These are phyloP conservation scores for Tachycineta bicolor DNA, from an alignment of 2,113 vertebrate species.

Conservation along the genomic window DNA sequence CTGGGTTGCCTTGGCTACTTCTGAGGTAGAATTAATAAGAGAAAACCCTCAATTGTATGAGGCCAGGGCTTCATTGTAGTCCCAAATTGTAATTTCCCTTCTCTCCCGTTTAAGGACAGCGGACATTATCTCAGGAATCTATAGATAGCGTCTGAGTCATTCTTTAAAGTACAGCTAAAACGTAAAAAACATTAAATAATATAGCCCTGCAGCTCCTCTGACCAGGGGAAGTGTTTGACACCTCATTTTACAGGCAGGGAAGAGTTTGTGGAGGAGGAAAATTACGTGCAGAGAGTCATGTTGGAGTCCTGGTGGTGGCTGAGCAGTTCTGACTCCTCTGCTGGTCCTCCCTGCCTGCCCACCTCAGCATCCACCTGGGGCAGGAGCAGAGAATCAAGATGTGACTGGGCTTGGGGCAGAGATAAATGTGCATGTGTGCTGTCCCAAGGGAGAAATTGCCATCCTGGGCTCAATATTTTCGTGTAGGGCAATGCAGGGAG, in stretches of 20 bases:
- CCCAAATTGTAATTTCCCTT: background rate
- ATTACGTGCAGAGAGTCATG: background rate
- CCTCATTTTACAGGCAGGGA: background rate
- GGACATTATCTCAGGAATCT: background rate
- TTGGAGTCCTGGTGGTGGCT: background rate
- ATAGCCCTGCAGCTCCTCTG: background rate
- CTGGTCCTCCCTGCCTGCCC: background rate
- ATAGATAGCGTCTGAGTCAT: background rate
- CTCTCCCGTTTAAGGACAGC: background rate
- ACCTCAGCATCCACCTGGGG: background rate
- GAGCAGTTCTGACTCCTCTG: background rate
- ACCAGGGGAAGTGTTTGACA: background rate
- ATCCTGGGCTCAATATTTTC: background rate
- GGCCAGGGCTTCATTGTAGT: background rate
- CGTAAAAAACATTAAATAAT: background rate
- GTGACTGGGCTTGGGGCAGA: background rate
- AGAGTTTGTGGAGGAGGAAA: background rate
- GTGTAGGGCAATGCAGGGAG: background rate
- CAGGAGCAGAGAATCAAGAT: background rate
- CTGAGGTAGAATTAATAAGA: background rate
- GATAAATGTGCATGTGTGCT: background rate
- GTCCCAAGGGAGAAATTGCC: background rate
- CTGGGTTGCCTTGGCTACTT: background rate
- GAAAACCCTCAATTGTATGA: background rate
- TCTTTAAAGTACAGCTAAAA: background rate